Conservation (phyloP, 2,888 invertebrate genomes). For the Metellina segmentata region DNA sequence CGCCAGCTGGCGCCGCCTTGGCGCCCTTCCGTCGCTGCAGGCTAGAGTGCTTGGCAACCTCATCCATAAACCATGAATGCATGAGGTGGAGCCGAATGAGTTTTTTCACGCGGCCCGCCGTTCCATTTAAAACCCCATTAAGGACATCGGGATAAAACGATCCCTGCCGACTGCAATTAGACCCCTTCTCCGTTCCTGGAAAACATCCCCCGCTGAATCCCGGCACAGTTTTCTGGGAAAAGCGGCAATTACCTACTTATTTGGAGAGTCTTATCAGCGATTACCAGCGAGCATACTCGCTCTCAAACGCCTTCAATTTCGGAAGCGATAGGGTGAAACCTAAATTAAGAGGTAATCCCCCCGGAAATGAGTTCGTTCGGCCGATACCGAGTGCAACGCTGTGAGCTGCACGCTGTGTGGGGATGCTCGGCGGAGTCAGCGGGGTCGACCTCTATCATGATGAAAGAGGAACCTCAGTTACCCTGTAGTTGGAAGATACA, state of each 20-base stretch:
- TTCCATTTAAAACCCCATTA: conserved; percentile 68
- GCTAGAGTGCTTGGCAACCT: conserved; percentile 54
- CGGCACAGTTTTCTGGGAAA: conserved; percentile 24
- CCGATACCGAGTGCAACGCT: too few species aligned
- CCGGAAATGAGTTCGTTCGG: conserved; percentile 37
- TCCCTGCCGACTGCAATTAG: conserved; percentile 65
- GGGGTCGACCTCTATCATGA: too few species aligned
- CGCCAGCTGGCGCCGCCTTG: conserved; percentile 5
- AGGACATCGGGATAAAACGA: conserved; percentile 51
- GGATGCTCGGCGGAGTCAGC: too few species aligned
- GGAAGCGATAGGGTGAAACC: conserved; percentile 27
- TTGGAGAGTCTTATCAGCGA: conserved; percentile 40
- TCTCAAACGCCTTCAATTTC: conserved; percentile 20
- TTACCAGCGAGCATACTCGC: conserved; percentile 25
- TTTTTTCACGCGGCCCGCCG: conserved; percentile 60
- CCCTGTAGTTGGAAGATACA: too few species aligned
- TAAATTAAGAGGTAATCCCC: conserved; percentile 52
- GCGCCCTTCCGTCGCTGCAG: conserved; percentile 6
- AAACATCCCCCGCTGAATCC: conserved; percentile 20
- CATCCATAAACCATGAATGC: conserved; percentile 75
- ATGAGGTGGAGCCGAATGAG: conserved; percentile 57
- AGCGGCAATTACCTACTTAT: conserved; percentile 59
- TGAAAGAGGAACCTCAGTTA: too few species aligned
- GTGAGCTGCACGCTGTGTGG: too few species aligned
- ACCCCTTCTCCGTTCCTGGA: conserved; percentile 24